Conservation (phyloP, 2,888 invertebrate genomes). For the Cinara cedri region DNA sequence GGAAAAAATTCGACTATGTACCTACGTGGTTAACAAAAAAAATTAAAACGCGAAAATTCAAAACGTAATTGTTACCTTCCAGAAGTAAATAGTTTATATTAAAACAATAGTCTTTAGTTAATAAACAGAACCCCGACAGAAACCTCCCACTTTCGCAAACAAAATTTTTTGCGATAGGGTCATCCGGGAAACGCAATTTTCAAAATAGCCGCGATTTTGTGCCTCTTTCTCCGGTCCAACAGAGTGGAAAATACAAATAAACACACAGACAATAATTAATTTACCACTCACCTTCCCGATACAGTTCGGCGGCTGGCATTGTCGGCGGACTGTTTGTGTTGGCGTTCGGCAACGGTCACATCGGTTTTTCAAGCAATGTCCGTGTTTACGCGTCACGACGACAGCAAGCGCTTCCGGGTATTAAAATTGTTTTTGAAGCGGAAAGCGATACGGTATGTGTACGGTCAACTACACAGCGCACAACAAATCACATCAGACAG, state of each 20-base stretch:
- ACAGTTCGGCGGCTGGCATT: constrained; percentile 35
- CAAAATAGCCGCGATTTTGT: no score
- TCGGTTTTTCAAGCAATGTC: neutral
- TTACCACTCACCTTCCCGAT: constrained; percentile 34
- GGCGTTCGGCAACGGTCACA: neutral
- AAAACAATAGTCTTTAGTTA: no score
- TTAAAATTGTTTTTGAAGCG: no score
- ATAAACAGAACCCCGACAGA: no score
- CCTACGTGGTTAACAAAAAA: no score
- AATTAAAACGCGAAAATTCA: no score
- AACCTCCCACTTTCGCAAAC: neutral
- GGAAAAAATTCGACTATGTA: no score
- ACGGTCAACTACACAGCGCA: no score
- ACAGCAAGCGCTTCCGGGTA: neutral
- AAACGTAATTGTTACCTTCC: no score
- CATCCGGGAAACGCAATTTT: neutral
- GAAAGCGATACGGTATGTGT: no score
- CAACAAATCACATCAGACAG: neutral
- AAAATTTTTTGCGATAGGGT: neutral
- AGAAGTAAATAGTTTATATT: no score
- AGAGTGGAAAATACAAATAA: neutral
- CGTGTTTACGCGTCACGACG: neutral
- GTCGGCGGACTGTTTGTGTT: neutral
- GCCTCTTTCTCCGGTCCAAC: neutral
- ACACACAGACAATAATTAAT: neutral